Base-by-base conservation (phyloP, 2,888 invertebrate genomes). In the Toxonevra muliebris region DNA sequence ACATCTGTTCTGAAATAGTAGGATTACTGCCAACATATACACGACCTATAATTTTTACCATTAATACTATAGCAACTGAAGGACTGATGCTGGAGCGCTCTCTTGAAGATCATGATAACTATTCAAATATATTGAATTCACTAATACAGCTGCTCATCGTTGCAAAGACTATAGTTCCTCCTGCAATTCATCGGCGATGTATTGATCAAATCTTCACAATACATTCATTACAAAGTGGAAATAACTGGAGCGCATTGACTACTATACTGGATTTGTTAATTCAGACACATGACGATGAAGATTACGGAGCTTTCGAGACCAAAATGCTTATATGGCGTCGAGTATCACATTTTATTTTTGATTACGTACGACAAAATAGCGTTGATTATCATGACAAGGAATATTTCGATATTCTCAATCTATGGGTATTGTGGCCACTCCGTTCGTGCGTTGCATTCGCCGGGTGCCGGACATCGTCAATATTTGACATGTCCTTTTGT, bases 341-440 rank as follows among this genome's bases (percentile, higher is more conserved):
- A 15, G 64, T 84, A 2, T 77, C 82, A 0, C 66, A 69, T 7
- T 73, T 75, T 1, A 54, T 83, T 43, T 65, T 76, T 0, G 74
- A 68, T 19, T 78, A 77, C 64, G 71, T 83, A 40, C 74, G 76
- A 1, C 19, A 43, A 30, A 59, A 52, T 10, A 42, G 42, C 10
- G 52, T 65, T 12, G 59, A 52, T 2, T 58, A 30, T 0, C 42
- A 58, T 10, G 41, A 19, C 10, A 73, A 75, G 7, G 75, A 81
- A 19, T 76, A 79, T 12, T 77, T 78, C 45, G 77, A 82, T 5
- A 71, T 79, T 40, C 19, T 85, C 61, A 80, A 81, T 59, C 72
- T 73, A 0, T 84, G 83, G 83, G 74, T 83, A 0, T 40, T 83
- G 2, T 85, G 85, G 84, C 84, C 84, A 0, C 60, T 84, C 10